A percentile compares a stretch with the other conserved stretches of the same genome.
Evolutionary conservation across 2,888 invertebrate genomes (phyloP).

Genomic region (Tetranychus piercei): DNA sequence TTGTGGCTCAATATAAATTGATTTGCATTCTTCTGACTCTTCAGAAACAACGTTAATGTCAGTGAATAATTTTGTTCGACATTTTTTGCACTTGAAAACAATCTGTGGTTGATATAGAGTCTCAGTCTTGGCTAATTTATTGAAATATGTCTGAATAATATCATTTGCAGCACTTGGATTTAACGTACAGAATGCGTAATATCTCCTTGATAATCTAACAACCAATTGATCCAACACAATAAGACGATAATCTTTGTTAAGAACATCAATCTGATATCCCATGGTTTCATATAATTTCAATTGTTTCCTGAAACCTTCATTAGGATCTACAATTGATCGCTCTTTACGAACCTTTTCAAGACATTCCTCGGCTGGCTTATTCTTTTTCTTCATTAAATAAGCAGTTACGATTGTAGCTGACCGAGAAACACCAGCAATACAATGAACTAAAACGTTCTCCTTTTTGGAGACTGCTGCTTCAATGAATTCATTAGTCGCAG

Average conservation of each 20-base stretch:
- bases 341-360: conserved; percentile 46
- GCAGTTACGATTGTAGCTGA: conserved; percentile 59
- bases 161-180: not conserved
- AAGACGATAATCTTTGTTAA: conserved; percentile 15
- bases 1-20: not conserved
- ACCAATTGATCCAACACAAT: conserved; percentile 8
- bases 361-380: conserved; percentile 45
- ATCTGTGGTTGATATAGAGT: not conserved
- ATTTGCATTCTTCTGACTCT: not conserved
- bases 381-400: conserved; percentile 47
- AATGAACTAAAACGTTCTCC: conserved; percentile 13
- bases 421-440: conserved; percentile 51
- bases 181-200: not conserved
- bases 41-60: not conserved
- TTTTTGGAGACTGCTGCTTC: not conserved
- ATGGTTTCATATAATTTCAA: conserved; percentile 35
- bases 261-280: conserved; percentile 13
- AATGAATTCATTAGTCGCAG: not conserved
- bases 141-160: not conserved
- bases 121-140: too few relatives aligned
- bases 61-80: conserved; percentile 10
- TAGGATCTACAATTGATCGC: conserved; percentile 51
- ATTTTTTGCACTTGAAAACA: conserved; percentile 16
- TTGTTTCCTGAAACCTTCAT: conserved; percentile 57
- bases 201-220: not conserved